A percentile compares a stretch with the other conserved stretches of the same genome.
These are phyloP conservation scores for Iphiclides podalirius DNA, from an alignment of 2,888 invertebrate genomes.

Conservation along the genomic window DNA sequence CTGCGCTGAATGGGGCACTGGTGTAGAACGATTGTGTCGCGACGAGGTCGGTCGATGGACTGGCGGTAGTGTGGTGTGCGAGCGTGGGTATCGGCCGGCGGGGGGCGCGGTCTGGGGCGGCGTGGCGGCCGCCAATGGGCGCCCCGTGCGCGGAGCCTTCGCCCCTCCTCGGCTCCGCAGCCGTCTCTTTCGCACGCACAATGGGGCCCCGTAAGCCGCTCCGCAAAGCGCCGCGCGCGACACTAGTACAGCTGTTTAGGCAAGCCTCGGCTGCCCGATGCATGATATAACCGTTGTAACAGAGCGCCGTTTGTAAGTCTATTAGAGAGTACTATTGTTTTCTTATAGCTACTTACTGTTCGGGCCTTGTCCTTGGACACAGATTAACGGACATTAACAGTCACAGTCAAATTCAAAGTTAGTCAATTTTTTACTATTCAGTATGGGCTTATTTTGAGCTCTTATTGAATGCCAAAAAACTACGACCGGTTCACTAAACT, in stretches of 20 bases:
- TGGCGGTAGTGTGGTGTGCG: constrained; percentile 51
- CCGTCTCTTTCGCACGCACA: constrained; percentile 44
- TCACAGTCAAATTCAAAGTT: too few relatives aligned
- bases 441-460: too few relatives aligned
- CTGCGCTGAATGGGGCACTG: constrained; percentile 45
- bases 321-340: constrained; percentile 17
- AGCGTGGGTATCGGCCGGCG: constrained; percentile 54
- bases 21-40: constrained; percentile 62
- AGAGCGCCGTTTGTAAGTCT: constrained; percentile 30
- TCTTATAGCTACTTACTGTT: too few relatives aligned
- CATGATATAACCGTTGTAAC: constrained; percentile 63
- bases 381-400: too few relatives aligned
- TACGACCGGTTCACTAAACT: too few relatives aligned
- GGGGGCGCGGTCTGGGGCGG: constrained; percentile 52
- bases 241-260: constrained; percentile 65
- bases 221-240: constrained; percentile 52
- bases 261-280: constrained; percentile 51
- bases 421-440: too few relatives aligned
- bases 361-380: too few relatives aligned
- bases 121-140: constrained; percentile 48
- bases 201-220: constrained; percentile 36
- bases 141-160: constrained; percentile 54
- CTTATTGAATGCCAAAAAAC: too few relatives aligned
- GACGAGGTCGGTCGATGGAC: constrained; percentile 63
- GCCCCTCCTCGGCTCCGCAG: constrained; percentile 53